Conservation (phyloP, 2,113 vertebrate species). For the Xerus inauris region DNA sequence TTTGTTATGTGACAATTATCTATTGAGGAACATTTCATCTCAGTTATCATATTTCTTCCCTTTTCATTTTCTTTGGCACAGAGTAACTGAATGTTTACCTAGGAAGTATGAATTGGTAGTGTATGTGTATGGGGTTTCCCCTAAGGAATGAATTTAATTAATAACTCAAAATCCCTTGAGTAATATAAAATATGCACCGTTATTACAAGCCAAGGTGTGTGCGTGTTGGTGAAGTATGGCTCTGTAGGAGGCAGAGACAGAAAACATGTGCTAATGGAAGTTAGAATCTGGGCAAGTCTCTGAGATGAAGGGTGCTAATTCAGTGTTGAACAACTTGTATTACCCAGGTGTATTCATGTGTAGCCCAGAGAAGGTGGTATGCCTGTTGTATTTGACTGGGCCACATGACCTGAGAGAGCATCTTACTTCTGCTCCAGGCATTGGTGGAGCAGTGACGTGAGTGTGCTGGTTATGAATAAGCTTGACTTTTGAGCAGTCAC, state of each 20-base stretch:
- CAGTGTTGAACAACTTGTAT: not conserved
- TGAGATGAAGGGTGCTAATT: not conserved
- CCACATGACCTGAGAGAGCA: not conserved
- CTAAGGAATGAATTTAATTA: conserved; percentile 57
- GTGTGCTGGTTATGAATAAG: not conserved
- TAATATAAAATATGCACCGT: conserved; percentile 23
- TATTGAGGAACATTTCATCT: conserved; percentile 7
- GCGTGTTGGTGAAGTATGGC: not conserved
- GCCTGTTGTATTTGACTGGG: not conserved
- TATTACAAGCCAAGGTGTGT: conserved; percentile 1
- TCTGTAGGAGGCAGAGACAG: not conserved
- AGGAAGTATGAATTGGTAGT: conserved; percentile 26
- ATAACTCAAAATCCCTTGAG: conserved; percentile 59
- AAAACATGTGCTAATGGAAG: not conserved
- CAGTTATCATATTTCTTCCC: conserved; percentile 39
- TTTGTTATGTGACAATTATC: conserved; percentile 52
- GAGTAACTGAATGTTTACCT: conserved; percentile 56
- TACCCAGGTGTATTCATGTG: not conserved
- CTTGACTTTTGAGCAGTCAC: not conserved
- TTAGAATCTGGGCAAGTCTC: not conserved
- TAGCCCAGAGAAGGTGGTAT: not conserved
- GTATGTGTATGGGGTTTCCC: not conserved
- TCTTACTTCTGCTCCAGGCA: not conserved
- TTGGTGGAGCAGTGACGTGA: not conserved
- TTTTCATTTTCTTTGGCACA: conserved; percentile 63